These are phyloP conservation scores for Nibea albiflora DNA, from an alignment of 2,113 vertebrate genomes.

Conservation along the genomic window DNA sequence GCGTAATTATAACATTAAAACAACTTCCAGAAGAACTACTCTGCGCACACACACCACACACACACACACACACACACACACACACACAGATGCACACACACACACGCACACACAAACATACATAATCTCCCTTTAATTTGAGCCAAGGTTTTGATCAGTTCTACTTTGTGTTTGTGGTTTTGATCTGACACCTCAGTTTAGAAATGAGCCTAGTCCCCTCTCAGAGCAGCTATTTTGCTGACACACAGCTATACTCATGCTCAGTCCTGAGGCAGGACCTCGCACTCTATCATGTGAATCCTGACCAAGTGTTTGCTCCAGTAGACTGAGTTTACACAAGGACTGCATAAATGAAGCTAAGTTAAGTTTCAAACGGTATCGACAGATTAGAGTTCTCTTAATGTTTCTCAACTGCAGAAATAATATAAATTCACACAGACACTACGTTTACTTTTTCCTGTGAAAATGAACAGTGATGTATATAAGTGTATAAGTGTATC, in stretches of 20 bases:
- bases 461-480: background rate
- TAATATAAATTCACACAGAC: background rate
- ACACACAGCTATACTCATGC: background rate
- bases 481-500: too few relatives aligned
- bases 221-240: background rate
- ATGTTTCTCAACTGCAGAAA: background rate
- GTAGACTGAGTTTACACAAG: background rate
- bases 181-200: background rate
- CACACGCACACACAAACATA: background rate
- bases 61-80: background rate
- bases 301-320: constrained; percentile 6
- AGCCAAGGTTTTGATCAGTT: background rate
- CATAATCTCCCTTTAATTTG: background rate
- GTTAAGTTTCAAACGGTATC: background rate
- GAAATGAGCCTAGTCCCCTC: background rate
- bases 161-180: background rate
- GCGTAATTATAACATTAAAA: background rate
- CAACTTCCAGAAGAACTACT: background rate
- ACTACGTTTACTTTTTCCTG: background rate
- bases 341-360: background rate
- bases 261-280: background rate
- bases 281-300: constrained; percentile 25
- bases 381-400: background rate
- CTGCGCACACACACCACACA: too few relatives aligned
- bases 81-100: background rate